These are phyloP conservation scores for Catharus bicknelli DNA, from an alignment of 2,113 vertebrate species.

Conservation along the genomic window DNA sequence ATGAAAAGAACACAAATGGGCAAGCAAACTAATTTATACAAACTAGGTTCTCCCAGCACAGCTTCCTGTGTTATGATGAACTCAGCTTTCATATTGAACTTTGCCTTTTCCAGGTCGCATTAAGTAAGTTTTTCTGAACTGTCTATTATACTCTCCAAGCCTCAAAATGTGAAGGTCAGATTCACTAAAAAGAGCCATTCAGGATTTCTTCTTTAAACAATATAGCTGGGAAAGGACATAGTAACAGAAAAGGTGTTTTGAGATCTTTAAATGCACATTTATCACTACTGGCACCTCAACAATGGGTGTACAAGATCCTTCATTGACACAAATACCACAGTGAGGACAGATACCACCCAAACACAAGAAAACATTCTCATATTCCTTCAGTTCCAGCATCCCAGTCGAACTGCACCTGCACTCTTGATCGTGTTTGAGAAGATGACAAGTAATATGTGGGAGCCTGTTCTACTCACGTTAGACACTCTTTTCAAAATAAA, in stretches of 20 bases:
- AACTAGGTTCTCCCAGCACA: not conserved
- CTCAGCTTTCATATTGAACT: slow-evolving; percentile 25
- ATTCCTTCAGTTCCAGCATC: not conserved
- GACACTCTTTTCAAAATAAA: not conserved
- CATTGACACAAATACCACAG: not conserved
- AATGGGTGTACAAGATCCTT: not conserved
- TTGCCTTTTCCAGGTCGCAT: not conserved
- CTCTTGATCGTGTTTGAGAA: not conserved
- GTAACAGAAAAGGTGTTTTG: not conserved
- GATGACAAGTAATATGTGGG: not conserved
- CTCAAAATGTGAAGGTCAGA: not conserved
- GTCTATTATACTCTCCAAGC: not conserved
- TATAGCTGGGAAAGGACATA: not conserved
- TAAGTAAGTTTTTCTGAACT: slow-evolving; percentile 22
- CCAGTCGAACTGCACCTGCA: not conserved
- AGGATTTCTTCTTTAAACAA: not conserved
- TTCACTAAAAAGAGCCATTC: not conserved
- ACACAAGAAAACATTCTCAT: not conserved
- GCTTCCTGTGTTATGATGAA: slow-evolving; percentile 56
- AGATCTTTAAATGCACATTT: not conserved
- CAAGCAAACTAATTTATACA: slow-evolving; percentile 33
- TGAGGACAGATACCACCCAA: not conserved
- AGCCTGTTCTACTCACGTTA: not conserved
- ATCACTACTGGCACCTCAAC: not conserved
- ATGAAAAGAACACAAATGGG: slow-evolving; percentile 37